These are phyloP conservation scores for Drosophila kikkawai DNA, from an alignment of 1,140 invertebrate species.

Conservation along the genomic window DNA sequence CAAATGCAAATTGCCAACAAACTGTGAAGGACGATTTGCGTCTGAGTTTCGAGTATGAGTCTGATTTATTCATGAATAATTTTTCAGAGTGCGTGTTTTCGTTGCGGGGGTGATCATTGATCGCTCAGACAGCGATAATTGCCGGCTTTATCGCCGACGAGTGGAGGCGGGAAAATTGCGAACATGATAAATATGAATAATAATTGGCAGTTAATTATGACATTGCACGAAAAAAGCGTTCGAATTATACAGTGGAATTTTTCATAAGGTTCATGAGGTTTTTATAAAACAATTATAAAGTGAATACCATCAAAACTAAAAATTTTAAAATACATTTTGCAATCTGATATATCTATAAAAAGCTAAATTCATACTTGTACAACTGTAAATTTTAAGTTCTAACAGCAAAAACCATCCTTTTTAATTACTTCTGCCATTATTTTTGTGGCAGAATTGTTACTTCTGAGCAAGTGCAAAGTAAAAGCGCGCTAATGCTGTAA, in stretches of 20 bases:
- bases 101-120: conserved; percentile 42
- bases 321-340: too few species aligned
- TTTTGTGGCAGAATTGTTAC: conserved; percentile 14
- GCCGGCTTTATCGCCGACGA: conserved; percentile 1
- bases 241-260: neutral
- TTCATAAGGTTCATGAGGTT: too few species aligned
- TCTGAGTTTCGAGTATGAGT: conserved; percentile 27
- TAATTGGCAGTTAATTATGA: conserved; percentile 48
- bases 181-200: conserved; percentile 45
- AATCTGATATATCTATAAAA: too few species aligned
- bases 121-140: conserved; percentile 47
- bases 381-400: neutral
- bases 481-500: conserved; percentile 23
- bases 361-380: too few species aligned
- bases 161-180: conserved; percentile 25
- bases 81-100: conserved; percentile 29
- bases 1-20: conserved; percentile 53
- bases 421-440: conserved; percentile 7
- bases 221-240: conserved; percentile 20
- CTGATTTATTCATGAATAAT: conserved; percentile 51
- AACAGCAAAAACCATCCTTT: neutral
- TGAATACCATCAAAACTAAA: too few species aligned
- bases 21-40: conserved; percentile 39
- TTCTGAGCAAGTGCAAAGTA: neutral
- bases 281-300: too few species aligned